Conservation (phyloP, 2,888 invertebrate genomes). For the Hemaris fuciformis region DNA sequence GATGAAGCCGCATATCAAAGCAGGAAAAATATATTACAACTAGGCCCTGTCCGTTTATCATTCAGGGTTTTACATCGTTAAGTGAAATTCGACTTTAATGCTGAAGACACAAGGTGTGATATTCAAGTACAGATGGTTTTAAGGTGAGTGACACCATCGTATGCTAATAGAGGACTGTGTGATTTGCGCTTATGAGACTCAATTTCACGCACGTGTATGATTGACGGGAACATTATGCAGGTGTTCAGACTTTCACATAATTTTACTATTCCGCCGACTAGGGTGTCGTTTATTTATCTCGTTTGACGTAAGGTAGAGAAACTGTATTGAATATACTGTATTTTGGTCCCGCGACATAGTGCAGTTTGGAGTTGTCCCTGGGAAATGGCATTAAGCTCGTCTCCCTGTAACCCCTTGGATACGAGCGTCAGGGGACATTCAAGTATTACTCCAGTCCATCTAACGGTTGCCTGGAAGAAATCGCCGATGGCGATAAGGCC, state of each 20-base stretch:
- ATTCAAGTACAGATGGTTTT: slow-evolving; percentile 23
- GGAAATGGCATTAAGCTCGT: too few species aligned
- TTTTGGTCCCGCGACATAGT: too few species aligned
- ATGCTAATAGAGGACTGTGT: slow-evolving; percentile 63
- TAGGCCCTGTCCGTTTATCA: slow-evolving; percentile 23
- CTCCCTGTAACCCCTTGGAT: too few species aligned
- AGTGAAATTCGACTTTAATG: slow-evolving; percentile 30
- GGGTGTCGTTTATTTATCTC: background rate
- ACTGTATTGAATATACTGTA: background rate
- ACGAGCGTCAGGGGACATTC: too few species aligned
- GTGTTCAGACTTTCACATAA: slow-evolving; percentile 55
- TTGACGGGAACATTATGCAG: slow-evolving; percentile 73
- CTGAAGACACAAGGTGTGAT: slow-evolving; percentile 30
- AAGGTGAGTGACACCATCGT: slow-evolving; percentile 47
- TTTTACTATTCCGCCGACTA: slow-evolving; percentile 62
- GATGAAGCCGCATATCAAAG: slow-evolving; percentile 36
- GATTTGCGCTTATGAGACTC: slow-evolving; percentile 77
- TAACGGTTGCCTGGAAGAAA: too few species aligned
- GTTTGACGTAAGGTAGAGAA: background rate
- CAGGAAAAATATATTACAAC: slow-evolving; percentile 42
- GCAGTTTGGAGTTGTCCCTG: background rate
- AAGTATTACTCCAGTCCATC: too few species aligned
- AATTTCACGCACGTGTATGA: slow-evolving; percentile 74
- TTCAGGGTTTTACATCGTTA: slow-evolving; percentile 42
- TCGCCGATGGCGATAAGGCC: too few species aligned